A percentile compares a stretch with the other conserved stretches of the same genome.
phyloP scores from a whole-genome alignment of 2,888 invertebrate species.

The Catocala nupta region DNA sequence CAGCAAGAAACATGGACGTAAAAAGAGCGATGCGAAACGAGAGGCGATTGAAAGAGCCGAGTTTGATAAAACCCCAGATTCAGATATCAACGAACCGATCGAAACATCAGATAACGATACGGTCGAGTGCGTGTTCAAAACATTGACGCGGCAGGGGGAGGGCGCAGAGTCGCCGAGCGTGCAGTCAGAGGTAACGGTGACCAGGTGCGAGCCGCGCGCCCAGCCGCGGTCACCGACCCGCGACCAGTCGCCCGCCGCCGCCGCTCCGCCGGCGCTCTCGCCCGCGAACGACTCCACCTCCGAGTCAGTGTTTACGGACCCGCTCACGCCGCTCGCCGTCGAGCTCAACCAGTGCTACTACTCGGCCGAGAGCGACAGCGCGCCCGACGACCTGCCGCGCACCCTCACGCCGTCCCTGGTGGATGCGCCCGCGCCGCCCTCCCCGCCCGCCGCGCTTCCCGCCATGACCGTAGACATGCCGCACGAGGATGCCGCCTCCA shows the following conservation, averaged over 20 bases:
- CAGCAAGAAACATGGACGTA: constrained; percentile 77
- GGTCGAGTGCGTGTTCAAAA: constrained; percentile 81
- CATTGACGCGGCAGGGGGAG: constrained; percentile 67
- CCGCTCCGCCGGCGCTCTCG: constrained; percentile 63
- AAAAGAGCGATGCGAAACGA: constrained; percentile 76
- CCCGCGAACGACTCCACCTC: constrained; percentile 89
- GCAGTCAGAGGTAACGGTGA: constrained; percentile 82
- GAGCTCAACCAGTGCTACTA: constrained; percentile 89
- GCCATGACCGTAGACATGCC: constrained; percentile 70
- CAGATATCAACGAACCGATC: constrained; percentile 81
- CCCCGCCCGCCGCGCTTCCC: constrained; percentile 44
- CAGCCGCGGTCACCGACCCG: constrained; percentile 82
- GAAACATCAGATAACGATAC: constrained; percentile 82
- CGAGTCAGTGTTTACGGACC: constrained; percentile 93
- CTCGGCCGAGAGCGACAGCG: constrained; percentile 88
- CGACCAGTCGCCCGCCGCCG: constrained; percentile 68
- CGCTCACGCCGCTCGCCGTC: constrained; percentile 88
- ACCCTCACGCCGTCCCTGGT: constrained; percentile 63
- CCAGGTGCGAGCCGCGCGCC: constrained; percentile 73
- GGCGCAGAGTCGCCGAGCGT: constrained; percentile 68
- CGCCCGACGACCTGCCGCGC: constrained; percentile 74
- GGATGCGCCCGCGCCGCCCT: constrained; percentile 52
- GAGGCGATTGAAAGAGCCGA: constrained; percentile 70
- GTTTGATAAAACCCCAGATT: constrained; percentile 82
- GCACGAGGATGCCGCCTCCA: constrained; percentile 73